These are phyloP conservation scores for Sinonovacula constricta DNA, from an alignment of 1,140 invertebrate genomes.

Conservation along the genomic window DNA sequence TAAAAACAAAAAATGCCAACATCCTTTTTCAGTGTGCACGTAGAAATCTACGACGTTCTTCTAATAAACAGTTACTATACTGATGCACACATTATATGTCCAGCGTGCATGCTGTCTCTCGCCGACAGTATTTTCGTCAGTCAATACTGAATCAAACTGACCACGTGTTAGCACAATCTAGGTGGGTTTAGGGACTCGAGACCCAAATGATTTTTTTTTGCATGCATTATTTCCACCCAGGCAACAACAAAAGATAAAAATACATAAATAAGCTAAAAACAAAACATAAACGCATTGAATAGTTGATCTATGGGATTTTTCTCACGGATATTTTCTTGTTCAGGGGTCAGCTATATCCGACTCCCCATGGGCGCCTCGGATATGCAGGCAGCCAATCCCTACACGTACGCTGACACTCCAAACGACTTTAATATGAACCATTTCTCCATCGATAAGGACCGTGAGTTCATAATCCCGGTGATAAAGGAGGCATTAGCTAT, in stretches of 20 bases:
- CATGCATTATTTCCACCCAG: too few relatives aligned
- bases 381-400: constrained; percentile 53
- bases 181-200: neutral
- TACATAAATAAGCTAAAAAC: neutral
- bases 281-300: neutral
- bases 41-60: neutral
- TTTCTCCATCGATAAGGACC: constrained; percentile 62
- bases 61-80: neutral
- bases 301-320: neutral
- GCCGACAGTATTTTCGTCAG: too few relatives aligned
- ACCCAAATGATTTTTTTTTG: neutral
- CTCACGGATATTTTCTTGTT: neutral
- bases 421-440: constrained; percentile 57
- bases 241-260: too few relatives aligned
- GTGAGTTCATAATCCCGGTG: constrained; percentile 59
- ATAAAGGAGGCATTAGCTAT: constrained; percentile 56
- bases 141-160: neutral
- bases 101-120: too few relatives aligned
- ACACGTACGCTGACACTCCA: constrained; percentile 57
- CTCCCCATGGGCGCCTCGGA: constrained; percentile 60
- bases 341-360: constrained; percentile 57
- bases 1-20: neutral
- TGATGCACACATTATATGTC: neutral
- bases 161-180: neutral
- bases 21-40: neutral